Percentiles rank a stretch among this genome's conserved stretches.
These are phyloP conservation scores for Salvelinus fontinalis DNA, from an alignment of 2,113 vertebrate species.

Conservation along the genomic window DNA sequence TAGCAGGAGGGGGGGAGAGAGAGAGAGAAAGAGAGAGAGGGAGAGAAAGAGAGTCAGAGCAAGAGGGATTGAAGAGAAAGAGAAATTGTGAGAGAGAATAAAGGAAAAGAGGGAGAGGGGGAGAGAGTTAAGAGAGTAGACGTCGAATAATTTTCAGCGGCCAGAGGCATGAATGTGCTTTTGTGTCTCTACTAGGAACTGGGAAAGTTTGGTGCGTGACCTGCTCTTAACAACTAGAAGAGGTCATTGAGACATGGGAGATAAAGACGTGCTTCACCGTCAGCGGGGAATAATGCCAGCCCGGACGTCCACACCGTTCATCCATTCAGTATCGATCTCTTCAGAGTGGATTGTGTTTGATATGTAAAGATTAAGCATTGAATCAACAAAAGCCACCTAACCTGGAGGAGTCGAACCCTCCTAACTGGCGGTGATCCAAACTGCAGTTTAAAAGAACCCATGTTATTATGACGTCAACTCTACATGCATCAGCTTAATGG, in stretches of 20 bases:
- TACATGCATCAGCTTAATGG: background rate
- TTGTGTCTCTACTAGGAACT: constrained; percentile 15
- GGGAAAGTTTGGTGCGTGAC: constrained; percentile 18
- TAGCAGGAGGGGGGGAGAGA: background rate
- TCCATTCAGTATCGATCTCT: constrained; percentile 2
- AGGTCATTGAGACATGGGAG: constrained; percentile 12
- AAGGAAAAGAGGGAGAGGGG: constrained; percentile 17
- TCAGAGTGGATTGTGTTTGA: background rate
- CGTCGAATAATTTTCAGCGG: constrained; percentile 27
- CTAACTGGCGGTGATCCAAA: background rate
- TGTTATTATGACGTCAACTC: too few species aligned
- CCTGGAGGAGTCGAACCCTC: background rate
- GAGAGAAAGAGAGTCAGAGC: background rate
- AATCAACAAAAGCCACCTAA: background rate
- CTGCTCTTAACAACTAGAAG: constrained; percentile 35
- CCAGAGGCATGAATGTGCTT: constrained; percentile 16
- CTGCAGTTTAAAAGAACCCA: too few species aligned
- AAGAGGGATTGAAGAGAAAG: background rate
- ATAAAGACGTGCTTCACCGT: constrained; percentile 18
- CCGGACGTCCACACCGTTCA: background rate
- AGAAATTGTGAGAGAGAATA: background rate
- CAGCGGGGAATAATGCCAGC: constrained; percentile 11
- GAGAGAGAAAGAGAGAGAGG: constrained; percentile 1
- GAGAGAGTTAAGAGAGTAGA: background rate
- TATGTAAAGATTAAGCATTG: background rate